A percentile compares a stretch with the other conserved stretches of the same genome.
Conservation (phyloP, 2,113 vertebrate species). For the Bothrops jararaca region DNA sequence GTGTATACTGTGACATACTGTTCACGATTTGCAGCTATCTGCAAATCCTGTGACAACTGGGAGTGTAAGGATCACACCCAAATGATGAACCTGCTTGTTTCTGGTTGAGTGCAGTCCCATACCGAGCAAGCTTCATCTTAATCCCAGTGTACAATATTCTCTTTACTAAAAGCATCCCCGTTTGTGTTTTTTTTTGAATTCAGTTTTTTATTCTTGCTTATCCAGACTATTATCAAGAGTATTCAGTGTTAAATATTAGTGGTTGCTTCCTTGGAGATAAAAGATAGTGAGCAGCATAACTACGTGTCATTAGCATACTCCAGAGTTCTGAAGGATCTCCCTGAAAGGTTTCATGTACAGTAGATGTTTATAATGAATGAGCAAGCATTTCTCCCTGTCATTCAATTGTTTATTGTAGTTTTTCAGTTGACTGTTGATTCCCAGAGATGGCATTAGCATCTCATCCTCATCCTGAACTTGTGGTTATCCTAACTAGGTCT, state of each 20-base stretch:
- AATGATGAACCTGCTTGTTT: background rate
- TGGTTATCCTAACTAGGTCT: background rate
- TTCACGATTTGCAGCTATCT: background rate
- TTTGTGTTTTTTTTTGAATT: background rate
- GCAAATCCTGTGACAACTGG: background rate
- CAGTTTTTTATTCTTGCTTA: background rate
- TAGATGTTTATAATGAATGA: background rate
- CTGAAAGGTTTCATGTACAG: background rate
- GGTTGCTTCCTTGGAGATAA: background rate
- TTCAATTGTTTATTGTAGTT: background rate
- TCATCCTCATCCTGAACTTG: background rate
- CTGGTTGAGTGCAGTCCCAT: background rate
- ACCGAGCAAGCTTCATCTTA: background rate
- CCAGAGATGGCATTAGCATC: background rate
- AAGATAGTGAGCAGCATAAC: background rate
- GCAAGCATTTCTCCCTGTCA: background rate
- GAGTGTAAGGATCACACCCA: background rate
- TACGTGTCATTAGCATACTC: background rate
- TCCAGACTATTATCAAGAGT: background rate
- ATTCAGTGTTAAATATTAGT: background rate
- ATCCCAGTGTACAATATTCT: background rate
- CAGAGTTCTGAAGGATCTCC: background rate
- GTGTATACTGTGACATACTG: background rate
- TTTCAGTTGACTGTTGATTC: background rate
- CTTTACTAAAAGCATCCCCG: background rate